phyloP scores from a whole-genome alignment of 2,888 invertebrate genomes.

The Zeuzera pyrina region DNA sequence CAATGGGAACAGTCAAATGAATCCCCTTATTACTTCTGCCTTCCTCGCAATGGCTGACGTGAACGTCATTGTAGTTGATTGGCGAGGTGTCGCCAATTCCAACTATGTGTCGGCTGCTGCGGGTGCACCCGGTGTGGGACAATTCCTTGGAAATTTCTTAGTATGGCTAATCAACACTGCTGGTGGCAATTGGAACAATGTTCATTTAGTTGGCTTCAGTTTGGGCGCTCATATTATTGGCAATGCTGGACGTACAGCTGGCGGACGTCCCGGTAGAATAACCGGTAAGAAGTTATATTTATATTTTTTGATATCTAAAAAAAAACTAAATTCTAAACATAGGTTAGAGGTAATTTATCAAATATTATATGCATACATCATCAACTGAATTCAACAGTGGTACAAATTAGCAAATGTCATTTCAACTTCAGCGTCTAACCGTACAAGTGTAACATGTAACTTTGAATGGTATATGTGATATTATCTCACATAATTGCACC shows the following conservation, averaged over 20 bases:
- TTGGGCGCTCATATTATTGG: constrained; percentile 56
- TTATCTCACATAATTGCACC: no score
- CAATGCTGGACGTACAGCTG: constrained; percentile 35
- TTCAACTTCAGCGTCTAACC: no score
- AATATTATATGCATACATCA: no score
- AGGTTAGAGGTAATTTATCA: no score
- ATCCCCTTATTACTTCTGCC: constrained; percentile 32
- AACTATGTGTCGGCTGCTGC: constrained; percentile 26
- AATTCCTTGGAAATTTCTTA: constrained; percentile 40
- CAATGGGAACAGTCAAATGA: constrained; percentile 32
- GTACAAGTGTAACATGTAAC: no score
- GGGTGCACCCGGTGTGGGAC: constrained; percentile 38
- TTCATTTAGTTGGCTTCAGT: constrained; percentile 55
- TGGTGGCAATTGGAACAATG: constrained; percentile 44
- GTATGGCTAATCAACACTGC: constrained; percentile 37
- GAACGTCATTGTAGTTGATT: constrained; percentile 50
- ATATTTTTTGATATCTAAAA: constrained; percentile 5
- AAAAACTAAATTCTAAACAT: no score
- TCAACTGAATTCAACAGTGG: no score
- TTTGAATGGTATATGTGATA: no score
- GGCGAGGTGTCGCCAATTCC: constrained; percentile 31
- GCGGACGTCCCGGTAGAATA: constrained; percentile 30
- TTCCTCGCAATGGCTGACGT: constrained; percentile 33
- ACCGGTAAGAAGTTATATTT: constrained; percentile 30
- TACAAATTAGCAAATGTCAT: no score